Base-by-base conservation (phyloP, 2,888 invertebrate genomes). In the Drosophila colorata region DNA sequence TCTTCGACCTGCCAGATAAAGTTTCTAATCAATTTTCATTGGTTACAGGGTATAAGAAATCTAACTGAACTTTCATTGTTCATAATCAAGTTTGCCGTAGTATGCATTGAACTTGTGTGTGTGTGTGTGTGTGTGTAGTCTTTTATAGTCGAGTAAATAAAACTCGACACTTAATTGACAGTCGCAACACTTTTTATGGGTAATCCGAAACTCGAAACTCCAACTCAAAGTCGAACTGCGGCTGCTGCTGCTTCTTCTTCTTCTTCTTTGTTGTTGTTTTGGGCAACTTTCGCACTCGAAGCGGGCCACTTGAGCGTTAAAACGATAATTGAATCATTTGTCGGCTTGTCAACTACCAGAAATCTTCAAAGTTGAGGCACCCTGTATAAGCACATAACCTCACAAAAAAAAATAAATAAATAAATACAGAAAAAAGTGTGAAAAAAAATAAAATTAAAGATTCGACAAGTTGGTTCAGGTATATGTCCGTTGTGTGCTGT, bases 31-130 rank as follows among this genome's bases (percentile, higher is more conserved):
- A 1, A 7, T 8, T 28, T 28, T 7, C 7, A 28, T 28, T 28
- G 8, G 25, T 1, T 2, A 18, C 13, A 18, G 38, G 16, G 38
- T 18, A 28, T 51, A 44, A 16, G 11, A 6, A 52, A 64, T 61
- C 65, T 74, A 80, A 87, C 84, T 88, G 88, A 83, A 80, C 84
- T 80, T 72, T 87, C 80, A 84, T 88, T 88, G 78, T 75, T 77
- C 68, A 88, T 83, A 83, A 83, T 83, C 87, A 88, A 88, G 83
- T 83, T 84, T 83, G 83, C 86, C 78, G 61, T 67, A 68, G 59
- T 48, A 63, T 49, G 46, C 18, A 37, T 49, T 51, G 25, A 40
- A 65, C 3, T 16, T 48, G 72, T 60, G 70, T 47, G 49, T 28
- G 25, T 28, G 70, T 47, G 49, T 28, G 25, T 28, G 25, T 8